Evolutionary conservation across 2,888 invertebrate species (phyloP).

Genomic region (Bombyx huttoni): DNA sequence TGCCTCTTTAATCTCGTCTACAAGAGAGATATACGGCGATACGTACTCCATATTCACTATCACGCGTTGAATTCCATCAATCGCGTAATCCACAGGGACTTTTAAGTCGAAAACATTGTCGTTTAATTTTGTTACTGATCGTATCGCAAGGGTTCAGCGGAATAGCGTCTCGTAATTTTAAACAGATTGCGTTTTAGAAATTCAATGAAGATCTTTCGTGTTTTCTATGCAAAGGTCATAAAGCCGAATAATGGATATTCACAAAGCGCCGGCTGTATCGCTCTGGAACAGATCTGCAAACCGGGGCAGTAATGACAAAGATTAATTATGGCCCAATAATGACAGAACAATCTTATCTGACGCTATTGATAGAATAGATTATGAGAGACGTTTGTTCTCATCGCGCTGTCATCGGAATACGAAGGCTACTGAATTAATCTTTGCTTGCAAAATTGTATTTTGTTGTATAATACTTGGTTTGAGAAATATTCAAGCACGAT

Average conservation of each 20-base stretch:
- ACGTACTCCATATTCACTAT: slow-evolving; percentile 17
- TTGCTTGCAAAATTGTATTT: neutral
- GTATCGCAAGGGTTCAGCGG: neutral
- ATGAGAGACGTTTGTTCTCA: slow-evolving; percentile 29
- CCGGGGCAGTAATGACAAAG: slow-evolving; percentile 47
- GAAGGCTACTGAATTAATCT: neutral
- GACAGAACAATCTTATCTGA: slow-evolving; percentile 46
- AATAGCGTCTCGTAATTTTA: slow-evolving; percentile 5
- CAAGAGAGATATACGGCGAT: slow-evolving; percentile 45
- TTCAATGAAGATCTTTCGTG: slow-evolving; percentile 10
- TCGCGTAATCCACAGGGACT: neutral
- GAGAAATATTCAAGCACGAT: neutral
- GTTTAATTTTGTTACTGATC: neutral
- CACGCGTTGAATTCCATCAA: neutral
- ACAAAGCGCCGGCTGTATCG: slow-evolving; percentile 27
- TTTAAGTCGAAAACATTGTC: neutral
- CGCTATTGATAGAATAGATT: slow-evolving; percentile 40
- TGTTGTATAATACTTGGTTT: neutral
- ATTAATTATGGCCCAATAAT: slow-evolving; percentile 58
- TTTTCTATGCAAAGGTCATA: slow-evolving; percentile 14
- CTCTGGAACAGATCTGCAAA: slow-evolving; percentile 34
- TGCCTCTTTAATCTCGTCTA: slow-evolving; percentile 57
- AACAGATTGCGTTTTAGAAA: slow-evolving; percentile 1
- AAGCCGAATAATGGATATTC: slow-evolving; percentile 19
- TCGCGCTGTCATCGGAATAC: slow-evolving; percentile 23